These are phyloP conservation scores for Pachydiplax longipennis DNA, from an alignment of 2,888 invertebrate species.

Conservation along the genomic window DNA sequence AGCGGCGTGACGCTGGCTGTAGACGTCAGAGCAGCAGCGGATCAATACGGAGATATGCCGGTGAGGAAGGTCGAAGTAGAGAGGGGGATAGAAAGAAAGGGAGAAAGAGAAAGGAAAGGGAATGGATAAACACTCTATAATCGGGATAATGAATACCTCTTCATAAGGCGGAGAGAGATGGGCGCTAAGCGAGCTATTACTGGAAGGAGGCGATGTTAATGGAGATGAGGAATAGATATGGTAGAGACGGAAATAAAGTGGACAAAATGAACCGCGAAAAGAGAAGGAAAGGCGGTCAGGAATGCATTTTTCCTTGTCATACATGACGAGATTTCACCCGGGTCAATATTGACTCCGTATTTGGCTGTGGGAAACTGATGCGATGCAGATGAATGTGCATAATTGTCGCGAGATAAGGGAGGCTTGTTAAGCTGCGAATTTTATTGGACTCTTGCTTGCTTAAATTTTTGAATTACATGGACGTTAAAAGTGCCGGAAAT, in stretches of 20 bases:
- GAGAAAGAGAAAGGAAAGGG: not conserved
- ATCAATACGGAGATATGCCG: constrained; percentile 20
- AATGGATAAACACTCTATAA: not conserved
- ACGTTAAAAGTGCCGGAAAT: too few relatives aligned
- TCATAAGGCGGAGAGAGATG: not conserved
- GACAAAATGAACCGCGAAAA: not conserved
- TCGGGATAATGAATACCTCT: not conserved
- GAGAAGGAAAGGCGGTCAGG: not conserved
- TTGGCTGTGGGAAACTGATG: too few relatives aligned
- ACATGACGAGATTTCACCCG: too few relatives aligned
- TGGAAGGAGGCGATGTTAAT: not conserved
- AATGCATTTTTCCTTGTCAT: not conserved
- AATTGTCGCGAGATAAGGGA: too few relatives aligned
- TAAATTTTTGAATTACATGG: too few relatives aligned
- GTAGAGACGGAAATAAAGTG: not conserved
- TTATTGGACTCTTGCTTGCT: too few relatives aligned
- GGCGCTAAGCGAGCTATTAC: not conserved
- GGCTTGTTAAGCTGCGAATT: too few relatives aligned
- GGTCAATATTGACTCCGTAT: too few relatives aligned
- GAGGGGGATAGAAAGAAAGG: not conserved
- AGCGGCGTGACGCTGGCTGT: not conserved
- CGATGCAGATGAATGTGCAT: too few relatives aligned
- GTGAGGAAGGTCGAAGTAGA: not conserved
- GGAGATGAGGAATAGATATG: not conserved
- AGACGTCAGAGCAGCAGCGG: constrained; percentile 12